Percentiles rank a stretch among this genome's conserved stretches.
Evolutionary conservation across 2,113 vertebrate species (phyloP).

Genomic region (Antigone vipio): DNA sequence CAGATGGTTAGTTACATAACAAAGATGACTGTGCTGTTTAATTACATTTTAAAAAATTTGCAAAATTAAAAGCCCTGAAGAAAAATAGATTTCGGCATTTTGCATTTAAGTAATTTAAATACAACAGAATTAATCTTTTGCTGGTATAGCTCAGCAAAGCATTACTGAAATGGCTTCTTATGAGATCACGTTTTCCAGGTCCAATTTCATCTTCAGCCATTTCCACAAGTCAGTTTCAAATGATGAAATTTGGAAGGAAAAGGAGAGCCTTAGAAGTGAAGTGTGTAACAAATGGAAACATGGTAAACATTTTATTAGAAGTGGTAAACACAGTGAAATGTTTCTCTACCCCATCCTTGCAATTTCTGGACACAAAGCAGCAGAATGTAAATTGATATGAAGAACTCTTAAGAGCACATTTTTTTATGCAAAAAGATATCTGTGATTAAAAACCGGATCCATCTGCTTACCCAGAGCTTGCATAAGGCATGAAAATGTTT

Average conservation of each 20-base stretch:
- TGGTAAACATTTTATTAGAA: conserved; percentile 7
- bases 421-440: neutral
- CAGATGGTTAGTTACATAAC: neutral
- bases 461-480: neutral
- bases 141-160: neutral
- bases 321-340: conserved; percentile 13
- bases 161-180: neutral
- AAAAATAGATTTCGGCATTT: neutral
- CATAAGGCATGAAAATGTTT: neutral
- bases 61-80: neutral
- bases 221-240: neutral
- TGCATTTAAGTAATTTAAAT: neutral
- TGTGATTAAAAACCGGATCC: neutral
- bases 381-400: neutral
- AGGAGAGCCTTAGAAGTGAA: neutral
- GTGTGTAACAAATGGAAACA: neutral
- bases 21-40: neutral
- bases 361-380: neutral
- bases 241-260: neutral
- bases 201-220: neutral
- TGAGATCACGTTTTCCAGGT: neutral
- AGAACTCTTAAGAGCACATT: neutral
- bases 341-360: neutral
- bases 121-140: neutral
- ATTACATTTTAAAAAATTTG: neutral